These are phyloP conservation scores for Leptinotarsa lineolata DNA, from an alignment of 1,140 invertebrate species.

Conservation along the genomic window DNA sequence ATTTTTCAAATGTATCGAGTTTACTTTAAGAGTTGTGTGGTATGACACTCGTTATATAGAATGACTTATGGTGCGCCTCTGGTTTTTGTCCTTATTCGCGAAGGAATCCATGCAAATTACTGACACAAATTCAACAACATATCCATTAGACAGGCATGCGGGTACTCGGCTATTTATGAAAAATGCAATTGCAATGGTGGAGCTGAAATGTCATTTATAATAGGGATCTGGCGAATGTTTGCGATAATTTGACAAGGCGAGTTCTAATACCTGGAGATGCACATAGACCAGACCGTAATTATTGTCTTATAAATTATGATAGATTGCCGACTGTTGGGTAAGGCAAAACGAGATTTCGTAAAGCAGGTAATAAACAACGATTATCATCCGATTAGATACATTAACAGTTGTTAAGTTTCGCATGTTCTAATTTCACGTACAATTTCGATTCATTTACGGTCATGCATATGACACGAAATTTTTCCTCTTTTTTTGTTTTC, in stretches of 20 bases:
- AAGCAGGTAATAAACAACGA: no score
- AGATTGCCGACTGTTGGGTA: not conserved
- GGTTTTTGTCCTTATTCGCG: not conserved
- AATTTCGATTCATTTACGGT: no score
- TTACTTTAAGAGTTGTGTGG: no score
- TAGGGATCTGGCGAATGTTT: not conserved
- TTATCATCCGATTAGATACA: no score
- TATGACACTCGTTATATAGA: no score
- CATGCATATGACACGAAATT: no score
- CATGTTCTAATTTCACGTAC: no score
- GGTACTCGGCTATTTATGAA: not conserved
- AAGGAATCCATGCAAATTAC: slow-evolving; percentile 8
- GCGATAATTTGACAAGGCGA: not conserved
- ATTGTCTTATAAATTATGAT: not conserved
- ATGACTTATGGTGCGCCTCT: not conserved
- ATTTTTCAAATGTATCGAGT: no score
- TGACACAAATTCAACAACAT: slow-evolving; percentile 6
- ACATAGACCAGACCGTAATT: not conserved
- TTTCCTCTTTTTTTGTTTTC: no score
- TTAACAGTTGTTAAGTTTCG: no score
- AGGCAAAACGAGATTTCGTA: not conserved
- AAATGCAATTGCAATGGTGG: not conserved
- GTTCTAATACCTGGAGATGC: not conserved
- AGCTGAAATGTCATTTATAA: slow-evolving; percentile 8
- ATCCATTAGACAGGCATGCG: not conserved